These are phyloP conservation scores for Pogonocichla stellata DNA, from an alignment of 2,113 vertebrate genomes.

Conservation along the genomic window DNA sequence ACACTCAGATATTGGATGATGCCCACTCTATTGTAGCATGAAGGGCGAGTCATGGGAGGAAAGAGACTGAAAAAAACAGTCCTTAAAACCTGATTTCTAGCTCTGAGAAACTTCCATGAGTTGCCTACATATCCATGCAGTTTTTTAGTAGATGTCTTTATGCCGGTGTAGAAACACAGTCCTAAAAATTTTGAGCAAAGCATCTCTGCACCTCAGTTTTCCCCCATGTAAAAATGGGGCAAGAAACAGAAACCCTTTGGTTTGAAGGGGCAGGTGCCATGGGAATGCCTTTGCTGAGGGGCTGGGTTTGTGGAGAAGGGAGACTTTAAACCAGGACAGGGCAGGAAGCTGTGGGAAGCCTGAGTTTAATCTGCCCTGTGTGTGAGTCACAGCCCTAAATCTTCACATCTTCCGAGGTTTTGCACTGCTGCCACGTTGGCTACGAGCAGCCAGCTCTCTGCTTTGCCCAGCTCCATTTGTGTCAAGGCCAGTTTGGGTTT, in stretches of 20 bases:
- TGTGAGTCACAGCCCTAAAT: slow-evolving; percentile 45
- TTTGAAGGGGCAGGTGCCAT: neutral
- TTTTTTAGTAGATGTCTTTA: neutral
- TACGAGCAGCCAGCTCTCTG: neutral
- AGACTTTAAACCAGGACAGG: neutral
- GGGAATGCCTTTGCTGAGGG: neutral
- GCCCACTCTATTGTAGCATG: accelerated
- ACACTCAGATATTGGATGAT: neutral
- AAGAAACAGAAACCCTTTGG: accelerated
- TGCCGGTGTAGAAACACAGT: neutral
- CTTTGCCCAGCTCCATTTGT: neutral
- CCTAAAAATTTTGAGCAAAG: neutral
- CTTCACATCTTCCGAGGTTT: slow-evolving; percentile 21
- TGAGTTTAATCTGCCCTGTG: slow-evolving; percentile 49
- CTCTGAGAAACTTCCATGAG: neutral
- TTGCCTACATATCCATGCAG: too few species aligned
- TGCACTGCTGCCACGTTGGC: neutral
- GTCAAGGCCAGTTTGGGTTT: neutral
- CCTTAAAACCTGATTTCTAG: neutral
- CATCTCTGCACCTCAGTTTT: neutral
- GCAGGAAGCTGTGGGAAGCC: slow-evolving; percentile 65
- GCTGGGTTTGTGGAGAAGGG: neutral
- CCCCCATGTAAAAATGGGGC: neutral
- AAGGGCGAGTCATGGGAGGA: neutral
- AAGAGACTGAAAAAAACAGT: accelerated